Percentiles rank a stretch among this genome's conserved stretches.
phyloP scores from a whole-genome alignment of 1,140 invertebrate genomes.

The Ephestia elutella region DNA sequence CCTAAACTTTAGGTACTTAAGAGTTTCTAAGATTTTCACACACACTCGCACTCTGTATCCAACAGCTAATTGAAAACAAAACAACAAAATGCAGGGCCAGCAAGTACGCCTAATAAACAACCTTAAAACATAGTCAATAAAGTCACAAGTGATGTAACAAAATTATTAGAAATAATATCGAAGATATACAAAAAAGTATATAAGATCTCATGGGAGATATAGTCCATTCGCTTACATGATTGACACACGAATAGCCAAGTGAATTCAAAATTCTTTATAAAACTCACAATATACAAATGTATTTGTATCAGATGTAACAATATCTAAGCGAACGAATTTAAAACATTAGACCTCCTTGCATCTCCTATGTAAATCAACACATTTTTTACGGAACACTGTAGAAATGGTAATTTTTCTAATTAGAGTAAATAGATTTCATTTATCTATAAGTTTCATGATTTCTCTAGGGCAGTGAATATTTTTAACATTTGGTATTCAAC shows the following conservation, averaged over 20 bases:
- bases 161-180: background rate
- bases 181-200: constrained; percentile 3
- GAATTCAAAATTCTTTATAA: too few relatives aligned
- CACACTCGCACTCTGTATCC: constrained; percentile 47
- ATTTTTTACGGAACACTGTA: background rate
- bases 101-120: constrained; percentile 21
- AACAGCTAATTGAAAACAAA: constrained; percentile 24
- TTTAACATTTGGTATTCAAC: constrained; percentile 36
- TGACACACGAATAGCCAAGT: too few relatives aligned
- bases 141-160: constrained; percentile 20
- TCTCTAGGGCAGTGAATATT: constrained; percentile 24
- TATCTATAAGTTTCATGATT: constrained; percentile 20
- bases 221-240: background rate
- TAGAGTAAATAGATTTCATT: constrained; percentile 25
- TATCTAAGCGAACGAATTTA: background rate
- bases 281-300: background rate
- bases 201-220: background rate
- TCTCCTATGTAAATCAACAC: background rate
- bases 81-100: constrained; percentile 41
- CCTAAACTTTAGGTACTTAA: constrained; percentile 64
- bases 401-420: constrained; percentile 12
- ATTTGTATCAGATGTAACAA: background rate
- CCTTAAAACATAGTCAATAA: constrained; percentile 16
- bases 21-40: constrained; percentile 44
- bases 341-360: background rate